phyloP scores from a whole-genome alignment of 2,797 vertebrate genomes.

The Falco rusticolus region DNA sequence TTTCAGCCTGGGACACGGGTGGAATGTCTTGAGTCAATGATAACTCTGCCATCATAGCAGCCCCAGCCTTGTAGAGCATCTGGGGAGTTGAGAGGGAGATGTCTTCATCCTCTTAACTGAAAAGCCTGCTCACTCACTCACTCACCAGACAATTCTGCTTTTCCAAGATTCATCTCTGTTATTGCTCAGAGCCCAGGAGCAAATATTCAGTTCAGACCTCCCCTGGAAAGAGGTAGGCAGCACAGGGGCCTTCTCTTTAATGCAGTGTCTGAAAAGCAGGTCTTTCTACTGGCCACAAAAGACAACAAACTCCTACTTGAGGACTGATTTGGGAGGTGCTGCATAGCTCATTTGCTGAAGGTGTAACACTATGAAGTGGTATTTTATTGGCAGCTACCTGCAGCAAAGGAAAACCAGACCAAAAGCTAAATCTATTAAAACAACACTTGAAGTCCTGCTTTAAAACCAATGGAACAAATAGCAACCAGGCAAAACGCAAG shows the following conservation, averaged over 20 bases:
- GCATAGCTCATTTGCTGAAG: neutral
- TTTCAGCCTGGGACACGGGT: neutral
- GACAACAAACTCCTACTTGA: neutral
- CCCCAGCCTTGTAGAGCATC: neutral
- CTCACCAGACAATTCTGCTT: neutral
- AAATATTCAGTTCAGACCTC: neutral
- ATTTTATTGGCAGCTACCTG: constrained; percentile 17
- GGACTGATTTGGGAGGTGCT: neutral
- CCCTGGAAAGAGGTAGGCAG: neutral
- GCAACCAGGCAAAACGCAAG: neutral
- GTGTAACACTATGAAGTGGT: neutral
- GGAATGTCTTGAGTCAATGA: neutral
- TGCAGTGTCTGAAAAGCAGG: neutral
- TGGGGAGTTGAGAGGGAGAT: neutral
- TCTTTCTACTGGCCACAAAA: neutral
- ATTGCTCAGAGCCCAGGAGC: neutral
- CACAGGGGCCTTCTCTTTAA: neutral
- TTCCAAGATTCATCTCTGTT: neutral
- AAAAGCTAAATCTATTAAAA: neutral
- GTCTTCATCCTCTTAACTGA: neutral
- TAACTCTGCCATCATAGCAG: neutral
- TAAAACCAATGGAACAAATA: neutral
- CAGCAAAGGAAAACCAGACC: constrained; percentile 18
- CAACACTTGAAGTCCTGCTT: neutral
- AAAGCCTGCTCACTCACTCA: neutral